phyloP scores from a whole-genome alignment of 2,888 invertebrate genomes.

The Stenchaetothrips biformis region DNA sequence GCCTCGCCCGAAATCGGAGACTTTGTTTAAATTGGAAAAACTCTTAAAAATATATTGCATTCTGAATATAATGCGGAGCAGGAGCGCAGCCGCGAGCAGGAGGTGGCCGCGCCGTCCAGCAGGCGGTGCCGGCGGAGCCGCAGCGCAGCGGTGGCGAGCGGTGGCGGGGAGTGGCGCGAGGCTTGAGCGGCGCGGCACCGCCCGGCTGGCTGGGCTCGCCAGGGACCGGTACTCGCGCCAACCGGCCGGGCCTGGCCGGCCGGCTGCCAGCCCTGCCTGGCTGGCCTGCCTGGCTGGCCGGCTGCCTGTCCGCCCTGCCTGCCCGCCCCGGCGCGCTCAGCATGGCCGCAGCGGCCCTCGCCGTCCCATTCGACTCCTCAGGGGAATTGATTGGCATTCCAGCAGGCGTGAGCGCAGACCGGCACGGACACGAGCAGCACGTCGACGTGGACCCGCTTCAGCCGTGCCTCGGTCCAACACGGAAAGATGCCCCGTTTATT shows the following conservation, averaged over 20 bases:
- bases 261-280: too few relatives aligned
- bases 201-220: slow-evolving; percentile 3
- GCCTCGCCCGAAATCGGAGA: neutral
- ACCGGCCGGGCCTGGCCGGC: neutral
- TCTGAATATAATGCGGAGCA: slow-evolving; percentile 36
- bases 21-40: slow-evolving; percentile 24
- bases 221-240: neutral
- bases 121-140: slow-evolving; percentile 28
- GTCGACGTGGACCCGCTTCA: too few relatives aligned
- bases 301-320: neutral
- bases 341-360: neutral
- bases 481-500: too few relatives aligned
- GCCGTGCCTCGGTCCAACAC: too few relatives aligned
- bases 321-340: neutral
- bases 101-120: slow-evolving; percentile 31
- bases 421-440: too few relatives aligned
- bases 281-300: too few relatives aligned
- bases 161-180: neutral
- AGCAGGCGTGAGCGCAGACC: too few relatives aligned
- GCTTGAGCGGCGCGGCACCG: neutral
- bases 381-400: too few relatives aligned
- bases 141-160: slow-evolving; percentile 13
- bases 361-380: too few relatives aligned
- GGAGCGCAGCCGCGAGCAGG: slow-evolving; percentile 34
- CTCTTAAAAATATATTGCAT: slow-evolving; percentile 38